phyloP scores from a whole-genome alignment of 2,113 vertebrate genomes.

The Carlito syrichta region DNA sequence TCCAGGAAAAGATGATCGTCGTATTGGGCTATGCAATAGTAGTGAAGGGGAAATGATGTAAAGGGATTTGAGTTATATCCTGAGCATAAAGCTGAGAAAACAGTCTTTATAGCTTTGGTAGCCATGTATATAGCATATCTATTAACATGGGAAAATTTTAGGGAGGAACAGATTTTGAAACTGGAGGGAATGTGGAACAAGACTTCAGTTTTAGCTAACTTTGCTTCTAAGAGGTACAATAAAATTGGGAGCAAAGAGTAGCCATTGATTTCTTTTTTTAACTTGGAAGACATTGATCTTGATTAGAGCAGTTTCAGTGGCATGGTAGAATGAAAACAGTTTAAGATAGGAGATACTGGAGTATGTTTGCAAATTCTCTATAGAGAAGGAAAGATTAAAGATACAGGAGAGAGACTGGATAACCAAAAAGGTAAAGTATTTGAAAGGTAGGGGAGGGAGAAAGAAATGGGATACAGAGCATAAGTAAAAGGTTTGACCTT shows the following conservation, averaged over 20 bases:
- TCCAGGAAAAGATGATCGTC: not conserved
- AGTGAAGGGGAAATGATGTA: not conserved
- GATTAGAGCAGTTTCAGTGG: not conserved
- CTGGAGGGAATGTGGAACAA: not conserved
- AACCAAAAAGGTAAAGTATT: not conserved
- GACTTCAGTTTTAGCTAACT: not conserved
- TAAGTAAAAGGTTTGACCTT: not conserved
- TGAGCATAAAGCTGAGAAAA: not conserved
- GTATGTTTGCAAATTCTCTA: not conserved
- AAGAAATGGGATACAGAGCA: not conserved
- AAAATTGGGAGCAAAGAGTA: not conserved
- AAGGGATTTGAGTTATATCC: not conserved
- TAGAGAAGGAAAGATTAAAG: not conserved
- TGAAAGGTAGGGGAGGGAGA: not conserved
- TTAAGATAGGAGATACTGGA: not conserved
- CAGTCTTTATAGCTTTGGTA: not conserved
- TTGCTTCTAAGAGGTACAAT: not conserved
- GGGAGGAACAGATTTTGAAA: not conserved
- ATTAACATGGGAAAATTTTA: not conserved
- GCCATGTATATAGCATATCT: not conserved
- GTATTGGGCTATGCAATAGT: not conserved
- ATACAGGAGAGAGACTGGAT: not conserved
- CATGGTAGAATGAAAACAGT: not conserved
- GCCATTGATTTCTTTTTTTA: not conserved
- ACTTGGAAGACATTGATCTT: not conserved